These are phyloP conservation scores for Drosophila leonis DNA, from an alignment of 2,888 invertebrate species.

Conservation along the genomic window DNA sequence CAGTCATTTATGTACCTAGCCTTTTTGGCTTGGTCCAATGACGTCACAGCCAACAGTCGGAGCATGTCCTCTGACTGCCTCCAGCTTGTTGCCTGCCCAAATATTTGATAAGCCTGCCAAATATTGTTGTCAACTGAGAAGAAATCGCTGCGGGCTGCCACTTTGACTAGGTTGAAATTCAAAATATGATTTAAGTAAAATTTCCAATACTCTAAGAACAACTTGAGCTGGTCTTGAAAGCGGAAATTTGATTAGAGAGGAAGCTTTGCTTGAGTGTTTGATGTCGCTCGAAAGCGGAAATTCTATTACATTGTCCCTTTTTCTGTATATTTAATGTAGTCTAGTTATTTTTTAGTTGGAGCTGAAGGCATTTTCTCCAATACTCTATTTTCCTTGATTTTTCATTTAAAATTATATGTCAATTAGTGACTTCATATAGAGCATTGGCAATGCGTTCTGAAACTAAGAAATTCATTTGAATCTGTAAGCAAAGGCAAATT, in stretches of 20 bases:
- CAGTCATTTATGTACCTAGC: slow-evolving; percentile 24
- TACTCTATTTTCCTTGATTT: neutral
- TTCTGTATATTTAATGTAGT: neutral
- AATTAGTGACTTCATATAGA: neutral
- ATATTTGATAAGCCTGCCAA: slow-evolving; percentile 50
- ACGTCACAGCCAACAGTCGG: slow-evolving; percentile 56
- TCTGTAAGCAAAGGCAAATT: neutral
- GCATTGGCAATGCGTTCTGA: neutral
- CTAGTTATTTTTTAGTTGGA: neutral
- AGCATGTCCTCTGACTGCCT: slow-evolving; percentile 11
- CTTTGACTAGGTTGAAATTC: slow-evolving; percentile 23
- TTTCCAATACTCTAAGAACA: neutral
- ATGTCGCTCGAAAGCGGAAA: neutral
- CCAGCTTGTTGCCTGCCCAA: slow-evolving; percentile 24
- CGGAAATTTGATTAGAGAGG: neutral
- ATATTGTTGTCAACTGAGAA: slow-evolving; percentile 23
- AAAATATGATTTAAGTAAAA: slow-evolving; percentile 3
- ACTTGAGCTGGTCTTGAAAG: neutral
- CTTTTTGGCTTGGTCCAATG: slow-evolving; percentile 36
- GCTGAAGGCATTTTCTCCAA: neutral
- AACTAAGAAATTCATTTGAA: neutral
- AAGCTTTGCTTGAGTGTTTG: neutral
- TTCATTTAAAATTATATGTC: neutral
- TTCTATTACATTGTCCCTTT: neutral
- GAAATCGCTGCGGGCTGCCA: slow-evolving; percentile 14